phyloP scores from a whole-genome alignment of 2,888 invertebrate species.

The Podabrus alpinus region DNA sequence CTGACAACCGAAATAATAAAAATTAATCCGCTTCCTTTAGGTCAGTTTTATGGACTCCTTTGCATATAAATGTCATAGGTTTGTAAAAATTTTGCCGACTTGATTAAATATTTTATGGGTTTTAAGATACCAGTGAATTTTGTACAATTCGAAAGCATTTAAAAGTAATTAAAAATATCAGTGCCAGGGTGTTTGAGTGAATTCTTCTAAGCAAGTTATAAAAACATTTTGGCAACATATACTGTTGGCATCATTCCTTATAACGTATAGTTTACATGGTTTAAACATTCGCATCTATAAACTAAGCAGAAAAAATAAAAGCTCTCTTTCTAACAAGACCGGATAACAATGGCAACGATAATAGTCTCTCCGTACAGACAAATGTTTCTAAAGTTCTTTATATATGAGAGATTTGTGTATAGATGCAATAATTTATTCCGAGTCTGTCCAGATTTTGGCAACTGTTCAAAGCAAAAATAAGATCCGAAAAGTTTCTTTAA shows the following conservation, averaged over 20 bases:
- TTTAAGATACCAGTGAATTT: neutral
- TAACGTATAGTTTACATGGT: slow-evolving; percentile 26
- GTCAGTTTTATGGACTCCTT: neutral
- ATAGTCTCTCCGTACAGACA: slow-evolving; percentile 30
- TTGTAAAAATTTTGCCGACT: neutral
- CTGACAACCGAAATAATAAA: neutral
- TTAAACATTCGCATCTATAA: slow-evolving; percentile 26
- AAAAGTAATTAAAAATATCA: slow-evolving; percentile 4
- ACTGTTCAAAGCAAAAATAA: slow-evolving; percentile 31
- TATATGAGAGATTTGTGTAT: slow-evolving; percentile 35
- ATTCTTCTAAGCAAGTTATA: slow-evolving; percentile 20
- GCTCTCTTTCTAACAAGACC: slow-evolving; percentile 24
- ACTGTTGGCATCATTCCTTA: slow-evolving; percentile 32
- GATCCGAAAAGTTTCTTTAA: slow-evolving; percentile 25
- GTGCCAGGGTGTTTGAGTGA: slow-evolving; percentile 14
- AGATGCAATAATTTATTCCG: slow-evolving; percentile 35
- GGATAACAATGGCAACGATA: slow-evolving; percentile 25
- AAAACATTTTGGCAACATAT: slow-evolving; percentile 35
- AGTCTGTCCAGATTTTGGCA: slow-evolving; percentile 33
- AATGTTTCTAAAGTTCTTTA: slow-evolving; percentile 31
- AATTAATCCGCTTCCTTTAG: neutral
- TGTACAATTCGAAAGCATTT: neutral
- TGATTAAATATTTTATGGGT: neutral
- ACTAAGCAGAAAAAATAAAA: slow-evolving; percentile 15
- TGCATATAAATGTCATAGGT: neutral